These are phyloP conservation scores for Allolobophora icterica DNA, from an alignment of 2,888 invertebrate genomes.

Conservation along the genomic window DNA sequence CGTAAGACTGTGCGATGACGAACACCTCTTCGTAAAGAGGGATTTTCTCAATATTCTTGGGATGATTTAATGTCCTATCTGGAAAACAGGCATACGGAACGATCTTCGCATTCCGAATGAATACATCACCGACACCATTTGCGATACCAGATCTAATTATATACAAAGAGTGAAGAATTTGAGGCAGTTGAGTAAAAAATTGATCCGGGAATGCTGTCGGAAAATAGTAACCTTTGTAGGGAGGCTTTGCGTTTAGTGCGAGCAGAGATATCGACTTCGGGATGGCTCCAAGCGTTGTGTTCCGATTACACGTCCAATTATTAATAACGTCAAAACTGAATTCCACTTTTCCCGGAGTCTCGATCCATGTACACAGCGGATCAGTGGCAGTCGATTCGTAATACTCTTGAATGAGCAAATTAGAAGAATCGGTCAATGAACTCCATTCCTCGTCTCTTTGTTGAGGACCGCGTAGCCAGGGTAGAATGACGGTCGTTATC, in stretches of 20 bases:
- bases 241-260: neutral
- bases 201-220: neutral
- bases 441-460: neutral
- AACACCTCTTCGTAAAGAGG: constrained; percentile 48
- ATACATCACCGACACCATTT: neutral
- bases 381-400: constrained; percentile 28
- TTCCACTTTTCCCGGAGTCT: constrained; percentile 3
- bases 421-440: constrained; percentile 9
- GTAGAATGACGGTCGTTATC: constrained; percentile 35
- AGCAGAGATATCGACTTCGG: neutral
- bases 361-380: constrained; percentile 24
- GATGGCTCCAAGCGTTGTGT: neutral
- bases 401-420: constrained; percentile 20
- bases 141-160: neutral
- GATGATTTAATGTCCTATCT: neutral
- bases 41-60: neutral
- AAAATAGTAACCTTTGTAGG: neutral
- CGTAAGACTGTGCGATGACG: constrained; percentile 47
- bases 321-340: constrained; percentile 18
- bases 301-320: constrained; percentile 27
- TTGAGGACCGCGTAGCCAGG: neutral
- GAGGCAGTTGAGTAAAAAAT: neutral
- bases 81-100: neutral
- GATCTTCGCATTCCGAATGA: neutral
- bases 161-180: neutral